These are phyloP conservation scores for Laupala kohalensis DNA, from an alignment of 1,140 invertebrate species.

Conservation along the genomic window DNA sequence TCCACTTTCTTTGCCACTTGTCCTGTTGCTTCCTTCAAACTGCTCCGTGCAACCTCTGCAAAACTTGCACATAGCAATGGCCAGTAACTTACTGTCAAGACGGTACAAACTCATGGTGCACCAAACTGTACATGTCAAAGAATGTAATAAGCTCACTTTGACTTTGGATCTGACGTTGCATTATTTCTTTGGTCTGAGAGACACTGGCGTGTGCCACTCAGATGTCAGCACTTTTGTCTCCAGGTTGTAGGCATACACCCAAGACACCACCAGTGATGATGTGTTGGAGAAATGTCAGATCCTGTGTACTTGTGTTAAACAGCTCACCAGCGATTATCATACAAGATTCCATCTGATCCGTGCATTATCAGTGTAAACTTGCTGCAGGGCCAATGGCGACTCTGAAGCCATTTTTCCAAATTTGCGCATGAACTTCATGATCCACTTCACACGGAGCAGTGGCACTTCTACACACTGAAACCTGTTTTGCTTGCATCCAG, in stretches of 20 bases:
- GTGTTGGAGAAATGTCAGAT: not conserved
- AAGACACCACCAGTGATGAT: constrained; percentile 19
- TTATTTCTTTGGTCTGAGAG: constrained; percentile 19
- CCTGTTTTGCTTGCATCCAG: too few species aligned
- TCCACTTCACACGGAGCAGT: too few species aligned
- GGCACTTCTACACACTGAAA: too few species aligned
- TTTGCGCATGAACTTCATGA: too few species aligned
- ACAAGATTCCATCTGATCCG: not conserved
- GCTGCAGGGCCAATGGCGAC: too few species aligned
- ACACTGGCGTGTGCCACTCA: constrained; percentile 16
- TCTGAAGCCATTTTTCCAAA: too few species aligned
- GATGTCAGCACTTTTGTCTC: constrained; percentile 20
- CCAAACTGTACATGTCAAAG: constrained; percentile 19
- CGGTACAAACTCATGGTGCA: constrained; percentile 9
- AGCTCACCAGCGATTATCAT: not conserved
- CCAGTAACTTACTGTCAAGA: constrained; percentile 9
- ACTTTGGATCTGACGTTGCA: constrained; percentile 18
- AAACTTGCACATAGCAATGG: constrained; percentile 4
- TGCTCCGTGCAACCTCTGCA: not conserved
- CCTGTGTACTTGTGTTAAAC: not conserved
- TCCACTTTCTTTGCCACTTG: not conserved
- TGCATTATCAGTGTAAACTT: too few species aligned
- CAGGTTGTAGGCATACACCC: constrained; percentile 19
- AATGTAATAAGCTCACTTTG: constrained; percentile 24
- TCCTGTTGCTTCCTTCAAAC: constrained; percentile 4